Evolutionary conservation across 1,140 invertebrate genomes (phyloP), one percentile per base, ranked within the genome.

Genomic region (Drosophila funebris): DNA sequence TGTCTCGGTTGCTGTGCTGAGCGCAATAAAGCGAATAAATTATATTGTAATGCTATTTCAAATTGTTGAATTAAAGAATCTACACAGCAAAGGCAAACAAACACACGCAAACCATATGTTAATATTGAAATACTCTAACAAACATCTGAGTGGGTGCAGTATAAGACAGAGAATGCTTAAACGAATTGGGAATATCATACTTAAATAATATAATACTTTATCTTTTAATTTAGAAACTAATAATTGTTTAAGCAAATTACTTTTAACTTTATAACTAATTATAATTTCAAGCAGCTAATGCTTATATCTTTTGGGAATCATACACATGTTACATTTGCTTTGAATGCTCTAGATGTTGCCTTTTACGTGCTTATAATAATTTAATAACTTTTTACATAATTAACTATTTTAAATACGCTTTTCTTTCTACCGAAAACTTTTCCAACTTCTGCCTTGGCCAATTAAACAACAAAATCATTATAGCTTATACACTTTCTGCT

Each of bases 21-120:
- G 78, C 70, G 64, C 72, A 53, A 70, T 82, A 80, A 78, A 63
- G 36, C 63, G 83, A 68, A 87, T 87, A 87, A 82, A 88, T 87
- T 87, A 88, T 81, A 85, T 75, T 87, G 78, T 85, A 87, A 82
- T 87, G 69, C 64, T 63, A 70, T 89, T 84, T 84, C 56, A 89
- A 78, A 78, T 88, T 63, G 79, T 66, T 72, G 41, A 68, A 80
- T 54, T 41, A 67, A 62, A 68, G 43, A 61, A 46, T 37, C 62
- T 8, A 43, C 24, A 31, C 39, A 50, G 24, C 54, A 54, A 68
- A 29, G 14, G n/a, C 4, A 33, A 36, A 24, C 14, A 31, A 27
- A 41, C 11, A 48, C 9, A 24, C n/a, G 8, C 27, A 31, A 41
- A 56, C 1, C 22, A 27, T 11, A 41, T 31, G 43, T 39, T 24